Conservation (phyloP, 2,113 vertebrate genomes). For the Neopipo cinnamomea region DNA sequence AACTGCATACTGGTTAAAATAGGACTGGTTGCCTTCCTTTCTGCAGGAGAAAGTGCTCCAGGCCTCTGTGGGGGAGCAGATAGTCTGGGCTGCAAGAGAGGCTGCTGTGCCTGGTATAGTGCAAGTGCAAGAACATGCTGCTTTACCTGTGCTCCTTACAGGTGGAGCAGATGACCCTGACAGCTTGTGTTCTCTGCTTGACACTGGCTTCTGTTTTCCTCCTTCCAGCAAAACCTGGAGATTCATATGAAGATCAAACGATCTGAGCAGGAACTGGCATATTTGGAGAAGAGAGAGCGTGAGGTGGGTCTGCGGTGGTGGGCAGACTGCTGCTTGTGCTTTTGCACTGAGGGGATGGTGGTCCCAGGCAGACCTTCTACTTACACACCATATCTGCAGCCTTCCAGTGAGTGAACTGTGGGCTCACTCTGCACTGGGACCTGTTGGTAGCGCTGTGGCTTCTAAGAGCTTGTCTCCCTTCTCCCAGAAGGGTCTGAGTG, state of each 20-base stretch:
- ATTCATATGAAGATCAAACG: constrained; percentile 94
- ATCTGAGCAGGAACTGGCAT: constrained; percentile 92
- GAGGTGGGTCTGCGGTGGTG: constrained; percentile 64
- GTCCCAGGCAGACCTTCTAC: not conserved
- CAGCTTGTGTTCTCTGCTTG: not conserved
- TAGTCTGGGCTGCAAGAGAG: not conserved
- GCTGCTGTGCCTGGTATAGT: not conserved
- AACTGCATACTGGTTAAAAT: not conserved
- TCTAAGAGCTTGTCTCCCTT: not conserved
- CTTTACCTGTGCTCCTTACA: not conserved
- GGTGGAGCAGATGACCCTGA: not conserved
- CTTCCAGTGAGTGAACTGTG: not conserved
- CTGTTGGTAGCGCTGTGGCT: not conserved
- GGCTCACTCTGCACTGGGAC: not conserved
- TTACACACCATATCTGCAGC: not conserved
- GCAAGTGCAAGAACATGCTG: not conserved
- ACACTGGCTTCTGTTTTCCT: constrained; percentile 15
- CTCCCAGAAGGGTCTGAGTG: not conserved
- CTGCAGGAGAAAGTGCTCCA: not conserved
- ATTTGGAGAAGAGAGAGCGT: constrained; percentile 91
- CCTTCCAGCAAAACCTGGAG: constrained; percentile 94
- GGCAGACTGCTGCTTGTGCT: not conserved
- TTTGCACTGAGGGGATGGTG: not conserved
- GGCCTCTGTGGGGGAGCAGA: not conserved
- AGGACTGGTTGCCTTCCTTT: not conserved